Conservation (phyloP, 2,797 vertebrate genomes). For the Borostomias antarcticus region DNA sequence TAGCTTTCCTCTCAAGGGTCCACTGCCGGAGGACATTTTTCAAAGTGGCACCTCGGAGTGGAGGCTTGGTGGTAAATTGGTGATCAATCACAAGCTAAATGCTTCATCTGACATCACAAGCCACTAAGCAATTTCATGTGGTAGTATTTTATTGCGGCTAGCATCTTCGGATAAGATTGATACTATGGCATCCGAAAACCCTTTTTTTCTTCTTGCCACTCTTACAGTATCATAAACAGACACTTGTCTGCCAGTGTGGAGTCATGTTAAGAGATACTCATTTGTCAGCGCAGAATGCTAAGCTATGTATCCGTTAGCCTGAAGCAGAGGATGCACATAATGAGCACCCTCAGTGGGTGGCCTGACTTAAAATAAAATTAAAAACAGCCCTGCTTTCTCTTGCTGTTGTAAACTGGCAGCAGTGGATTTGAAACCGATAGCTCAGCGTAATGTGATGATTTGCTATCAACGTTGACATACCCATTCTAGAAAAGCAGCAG, state of each 20-base stretch:
- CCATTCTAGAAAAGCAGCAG: too few species aligned
- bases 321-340: neutral
- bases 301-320: neutral
- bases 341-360: constrained; percentile 5
- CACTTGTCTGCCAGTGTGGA: neutral
- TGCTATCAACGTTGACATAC: too few species aligned
- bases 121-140: constrained; percentile 28
- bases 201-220: constrained; percentile 1
- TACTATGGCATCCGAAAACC: constrained; percentile 8
- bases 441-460: neutral
- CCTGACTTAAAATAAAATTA: neutral
- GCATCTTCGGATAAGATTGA: constrained; percentile 13
- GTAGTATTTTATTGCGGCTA: constrained; percentile 22
- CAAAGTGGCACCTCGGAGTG: constrained; percentile 26
- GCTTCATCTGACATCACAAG: constrained; percentile 20
- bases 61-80: constrained; percentile 32
- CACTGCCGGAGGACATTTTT: constrained; percentile 26
- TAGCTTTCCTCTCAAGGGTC: constrained; percentile 24
- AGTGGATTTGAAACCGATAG: neutral
- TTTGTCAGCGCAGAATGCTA: neutral
- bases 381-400: neutral
- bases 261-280: neutral
- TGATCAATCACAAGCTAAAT: constrained; percentile 41
- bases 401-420: neutral
- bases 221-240: constrained; percentile 8